Evolutionary conservation across 92 coral and sea anemone species (phyloP), one percentile per base, ranked within the genome.

Genomic region (Ricordea florida): DNA sequence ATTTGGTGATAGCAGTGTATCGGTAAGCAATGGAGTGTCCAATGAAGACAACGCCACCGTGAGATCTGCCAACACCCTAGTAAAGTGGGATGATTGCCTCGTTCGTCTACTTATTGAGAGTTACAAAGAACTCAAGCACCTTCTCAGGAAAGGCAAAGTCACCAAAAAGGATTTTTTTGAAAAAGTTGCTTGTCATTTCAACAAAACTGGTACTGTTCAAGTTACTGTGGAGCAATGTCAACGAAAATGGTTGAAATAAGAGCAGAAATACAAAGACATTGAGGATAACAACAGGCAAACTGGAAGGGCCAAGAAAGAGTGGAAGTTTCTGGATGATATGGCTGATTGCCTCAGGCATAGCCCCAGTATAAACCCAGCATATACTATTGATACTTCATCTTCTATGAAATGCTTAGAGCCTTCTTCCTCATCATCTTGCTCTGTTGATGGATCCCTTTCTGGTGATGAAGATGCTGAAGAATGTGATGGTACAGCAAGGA

Each of bases 351-450:
- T 87, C 37, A 82, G 72, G 18, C 57, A 60, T 23, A 81, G 83
- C 57, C 85, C 92, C 20, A 87, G 62, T 31, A 78, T 81, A 55
- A 87, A 87, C 43, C 92, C 92, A 25, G 85, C 76, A 28, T 76
- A 23, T 49, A 82, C 88, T 2, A 48, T 81, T 81, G 92, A 81
- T 42, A 60, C 47, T 3, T 59, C 66, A 30, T 34, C 47, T 23
- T n/a, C n/a, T n/a, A n/a, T n/a, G n/a, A n/a, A n/a, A n/a, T n/a
- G n/a, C n/a, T n/a, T n/a, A n/a, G n/a, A n/a, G n/a, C n/a, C n/a
- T n/a, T n/a, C n/a, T n/a, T n/a, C n/a, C n/a, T n/a, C n/a, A n/a
- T n/a, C n/a, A n/a, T n/a, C n/a, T n/a, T n/a, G n/a, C n/a, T n/a
- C n/a, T n/a, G n/a, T n/a, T n/a, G n/a, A n/a, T n/a, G n/a, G n/a